Base-by-base conservation (phyloP, 2,797 vertebrate species). In the Pangasius larnaudii region DNA sequence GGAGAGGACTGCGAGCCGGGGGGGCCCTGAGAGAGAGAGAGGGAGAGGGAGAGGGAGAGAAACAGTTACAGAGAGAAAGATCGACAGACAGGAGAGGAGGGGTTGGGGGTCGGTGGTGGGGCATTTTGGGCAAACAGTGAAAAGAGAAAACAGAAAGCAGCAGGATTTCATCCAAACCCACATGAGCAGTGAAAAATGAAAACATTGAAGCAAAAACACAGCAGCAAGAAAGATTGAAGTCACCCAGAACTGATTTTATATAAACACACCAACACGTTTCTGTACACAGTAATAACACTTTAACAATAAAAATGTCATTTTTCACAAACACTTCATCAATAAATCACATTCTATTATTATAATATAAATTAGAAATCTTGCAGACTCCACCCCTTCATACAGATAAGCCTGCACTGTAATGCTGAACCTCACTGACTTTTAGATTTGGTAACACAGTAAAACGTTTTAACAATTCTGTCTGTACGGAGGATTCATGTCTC, bases 1-100 rank as follows among this genome's bases (percentile, higher is more conserved):
- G 98, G 98, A 95, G 98, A 99, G 95, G 98, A 98, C 97, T 99
- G 98, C 95, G 98, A 98, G 96, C 98, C 98, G 93, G 98, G 97
- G 94, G 98, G 98, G 97, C 98, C 98, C 98, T 99, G 96, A 92
- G 94, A 96, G 95, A 96, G 93, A 93, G 93, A 94, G 95, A 93
- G 95, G 95, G 94, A 96, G 94, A 93, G 93, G 87, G 75, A 86
- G 18, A 59, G 53, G 86, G 53, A 4, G 77, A 46, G 42, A 56
- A 14, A 46, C 80, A n/a, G 61, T 65, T 65, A 33, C 63, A 67
- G 63, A 67, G 3, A 67, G 63, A 67, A n/a, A n/a, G n/a, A 14
- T 33, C 5, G 7, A 69, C 36, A 53, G 86, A 46, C 85, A 86
- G 82, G 88, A 3, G 81, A 89, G 69, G 58, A n/a, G 10, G 24